Conservation (phyloP, 2,113 vertebrate species). For the Cololabis saira region DNA sequence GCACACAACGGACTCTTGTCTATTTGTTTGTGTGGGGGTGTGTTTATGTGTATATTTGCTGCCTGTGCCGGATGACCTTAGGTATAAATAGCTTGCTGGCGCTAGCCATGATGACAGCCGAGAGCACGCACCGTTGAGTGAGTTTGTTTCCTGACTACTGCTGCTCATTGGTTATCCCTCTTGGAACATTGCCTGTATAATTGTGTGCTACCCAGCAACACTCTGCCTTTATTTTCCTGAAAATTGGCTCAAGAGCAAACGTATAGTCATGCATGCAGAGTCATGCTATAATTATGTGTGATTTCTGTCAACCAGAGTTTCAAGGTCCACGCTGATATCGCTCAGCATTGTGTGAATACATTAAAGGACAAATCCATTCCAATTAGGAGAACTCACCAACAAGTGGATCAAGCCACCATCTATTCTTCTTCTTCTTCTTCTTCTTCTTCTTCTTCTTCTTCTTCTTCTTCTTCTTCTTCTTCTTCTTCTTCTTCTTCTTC, state of each 20-base stretch:
- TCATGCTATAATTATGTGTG: not conserved
- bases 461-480: not conserved
- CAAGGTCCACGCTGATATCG: not conserved
- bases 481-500: not conserved
- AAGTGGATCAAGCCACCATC: not conserved
- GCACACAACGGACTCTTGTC: conserved; percentile 60
- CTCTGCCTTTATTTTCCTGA: conserved; percentile 54
- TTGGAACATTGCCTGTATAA: conserved; percentile 62
- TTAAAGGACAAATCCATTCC: not conserved
- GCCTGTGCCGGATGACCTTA: conserved; percentile 74
- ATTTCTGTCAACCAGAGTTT: conserved; percentile 12
- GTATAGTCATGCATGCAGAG: conserved; percentile 1
- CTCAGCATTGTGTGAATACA: conserved; percentile 4
- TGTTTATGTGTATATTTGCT: conserved; percentile 63
- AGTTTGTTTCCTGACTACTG: conserved; percentile 81
- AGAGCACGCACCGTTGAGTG: conserved; percentile 77
- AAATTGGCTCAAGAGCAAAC: conserved; percentile 27
- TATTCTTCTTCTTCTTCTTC: not conserved
- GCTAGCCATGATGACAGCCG: conserved; percentile 80
- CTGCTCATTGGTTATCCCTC: conserved; percentile 73
- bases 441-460: not conserved
- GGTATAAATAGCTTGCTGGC: conserved; percentile 82
- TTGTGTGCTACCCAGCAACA: conserved; percentile 59
- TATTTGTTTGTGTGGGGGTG: conserved; percentile 54
- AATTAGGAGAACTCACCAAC: not conserved